phyloP scores from a whole-genome alignment of 2,888 invertebrate species.

The Erannis defoliaria region DNA sequence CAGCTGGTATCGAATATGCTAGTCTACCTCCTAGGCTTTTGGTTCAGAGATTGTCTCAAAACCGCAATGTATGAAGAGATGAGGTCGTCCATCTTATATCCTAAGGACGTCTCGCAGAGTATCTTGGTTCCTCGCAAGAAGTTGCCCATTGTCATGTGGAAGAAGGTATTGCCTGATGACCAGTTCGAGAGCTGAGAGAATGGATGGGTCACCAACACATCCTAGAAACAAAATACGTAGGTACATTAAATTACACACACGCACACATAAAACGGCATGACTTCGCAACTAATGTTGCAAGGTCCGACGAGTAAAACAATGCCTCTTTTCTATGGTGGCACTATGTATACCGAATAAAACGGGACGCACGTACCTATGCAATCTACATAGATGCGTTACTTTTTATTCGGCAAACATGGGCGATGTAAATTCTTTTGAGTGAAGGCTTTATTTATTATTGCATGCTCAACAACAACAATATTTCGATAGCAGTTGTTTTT shows the following conservation, averaged over 20 bases:
- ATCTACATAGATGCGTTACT: too few species aligned
- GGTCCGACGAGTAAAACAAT: too few species aligned
- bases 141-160: conserved; percentile 98
- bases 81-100: conserved; percentile 98
- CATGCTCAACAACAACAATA: too few species aligned
- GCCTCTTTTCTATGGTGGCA: too few species aligned
- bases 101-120: conserved; percentile 96
- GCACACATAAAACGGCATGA: too few species aligned
- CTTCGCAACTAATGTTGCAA: too few species aligned
- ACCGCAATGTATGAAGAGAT: conserved; percentile 95
- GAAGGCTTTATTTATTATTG: too few species aligned
- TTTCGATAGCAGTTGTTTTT: too few species aligned
- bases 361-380: too few species aligned
- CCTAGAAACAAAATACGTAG: conserved; percentile 78
- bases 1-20: not conserved
- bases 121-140: conserved; percentile 95
- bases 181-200: conserved; percentile 97
- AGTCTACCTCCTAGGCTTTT: conserved; percentile 50
- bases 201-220: conserved; percentile 93
- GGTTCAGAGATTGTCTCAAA: conserved; percentile 72
- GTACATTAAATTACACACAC: not conserved
- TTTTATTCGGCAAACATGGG: too few species aligned
- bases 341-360: too few species aligned
- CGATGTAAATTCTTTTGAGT: too few species aligned
- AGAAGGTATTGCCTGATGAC: conserved; percentile 98